Evolutionary conservation across 2,888 invertebrate species (phyloP), one percentile per base, ranked within the genome.

Genomic region (Plemyria rubiginata): DNA sequence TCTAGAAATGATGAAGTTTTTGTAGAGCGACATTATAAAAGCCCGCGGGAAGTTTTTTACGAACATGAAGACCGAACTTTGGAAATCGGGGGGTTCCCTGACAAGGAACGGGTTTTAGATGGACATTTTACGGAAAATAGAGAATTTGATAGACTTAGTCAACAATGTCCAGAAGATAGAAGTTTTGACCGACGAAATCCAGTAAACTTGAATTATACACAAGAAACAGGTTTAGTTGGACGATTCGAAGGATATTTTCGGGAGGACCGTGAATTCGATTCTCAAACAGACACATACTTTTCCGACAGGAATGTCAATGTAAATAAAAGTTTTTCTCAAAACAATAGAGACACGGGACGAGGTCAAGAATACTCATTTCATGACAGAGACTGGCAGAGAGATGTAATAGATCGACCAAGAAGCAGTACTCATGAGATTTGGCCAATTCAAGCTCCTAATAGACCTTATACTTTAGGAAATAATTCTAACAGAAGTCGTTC

Each of bases 201-300:
- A 43, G 54, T 43, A 15, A 12, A 29, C 13, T 1, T 22, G 28
- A 29, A 13, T 41, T 52, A 40, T 13, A 15, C 7, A 7, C 43
- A 43, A 15, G 43, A 15, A 13, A 43, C 7, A 8, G 15, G 43
- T 15, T 40, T n/a, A 12, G 8, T 13, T 9, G 29, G 28, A 53
- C 28, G 29, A n/a, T 29, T 28, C 29, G n/a, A 49, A 48, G 48
- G 28, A 49, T 29, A 29, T 13, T 49, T 29, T n/a, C 49, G n/a
- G 29, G 46, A 12, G 22, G 12, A 22, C 12, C 0, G 12, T 16
- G 46, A 9, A 46, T 22, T 46, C 12, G 22, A 46, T 46, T 13
- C 41, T 13, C 41, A 5, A 13, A 38, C 6, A 38, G n/a, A 16
- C 45, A 48, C 16, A 3, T 22, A 48, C 12, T 48, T 7, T 43